Percentiles rank a stretch among this genome's conserved stretches.
Evolutionary conservation across 53 echinoderm and acorn worm genomes (phyloP).

Genomic region (Paracentrotus lividus): DNA sequence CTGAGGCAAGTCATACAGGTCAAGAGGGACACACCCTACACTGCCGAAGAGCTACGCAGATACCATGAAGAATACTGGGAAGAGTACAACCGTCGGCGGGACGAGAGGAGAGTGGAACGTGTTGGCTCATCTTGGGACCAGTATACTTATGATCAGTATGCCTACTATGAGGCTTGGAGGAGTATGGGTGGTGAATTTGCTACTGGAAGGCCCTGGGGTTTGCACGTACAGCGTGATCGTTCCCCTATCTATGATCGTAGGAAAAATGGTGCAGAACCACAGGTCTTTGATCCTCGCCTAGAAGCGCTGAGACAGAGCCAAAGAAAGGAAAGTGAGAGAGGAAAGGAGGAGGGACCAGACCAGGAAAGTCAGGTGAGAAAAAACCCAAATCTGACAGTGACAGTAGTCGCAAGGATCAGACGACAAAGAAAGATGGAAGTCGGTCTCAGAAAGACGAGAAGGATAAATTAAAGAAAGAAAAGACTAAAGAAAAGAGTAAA

Average conservation of each 20-base stretch:
- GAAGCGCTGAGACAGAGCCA: constrained; percentile 24
- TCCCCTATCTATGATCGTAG: constrained; percentile 79
- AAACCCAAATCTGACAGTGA: constrained; percentile 36
- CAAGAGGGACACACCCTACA: constrained; percentile 82
- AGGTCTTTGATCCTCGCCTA: constrained; percentile 19
- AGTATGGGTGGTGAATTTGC: constrained; percentile 71
- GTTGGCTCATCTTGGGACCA: constrained; percentile 77
- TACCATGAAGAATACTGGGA: constrained; percentile 82
- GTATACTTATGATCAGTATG: constrained; percentile 77
- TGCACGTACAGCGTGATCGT: constrained; percentile 84
- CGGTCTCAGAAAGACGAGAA: constrained; percentile 22
- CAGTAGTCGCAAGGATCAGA: neutral
- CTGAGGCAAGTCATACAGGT: constrained; percentile 94
- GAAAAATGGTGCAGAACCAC: constrained; percentile 60
- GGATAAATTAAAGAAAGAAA: constrained; percentile 31
- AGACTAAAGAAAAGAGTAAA: constrained; percentile 53
- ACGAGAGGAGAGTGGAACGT: constrained; percentile 76
- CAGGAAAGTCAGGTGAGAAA: constrained; percentile 57
- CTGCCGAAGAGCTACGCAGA: constrained; percentile 71
- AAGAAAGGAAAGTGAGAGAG: constrained; percentile 41
- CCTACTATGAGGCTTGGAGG: constrained; percentile 78
- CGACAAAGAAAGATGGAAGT: constrained; percentile 19
- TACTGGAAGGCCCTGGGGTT: constrained; percentile 78
- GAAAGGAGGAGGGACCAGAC: constrained; percentile 14
- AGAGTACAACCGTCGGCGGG: constrained; percentile 75